Evolutionary conservation across 2,797 vertebrate genomes (phyloP), one percentile per base, ranked within the genome.

Genomic region (Anguilla megastoma): DNA sequence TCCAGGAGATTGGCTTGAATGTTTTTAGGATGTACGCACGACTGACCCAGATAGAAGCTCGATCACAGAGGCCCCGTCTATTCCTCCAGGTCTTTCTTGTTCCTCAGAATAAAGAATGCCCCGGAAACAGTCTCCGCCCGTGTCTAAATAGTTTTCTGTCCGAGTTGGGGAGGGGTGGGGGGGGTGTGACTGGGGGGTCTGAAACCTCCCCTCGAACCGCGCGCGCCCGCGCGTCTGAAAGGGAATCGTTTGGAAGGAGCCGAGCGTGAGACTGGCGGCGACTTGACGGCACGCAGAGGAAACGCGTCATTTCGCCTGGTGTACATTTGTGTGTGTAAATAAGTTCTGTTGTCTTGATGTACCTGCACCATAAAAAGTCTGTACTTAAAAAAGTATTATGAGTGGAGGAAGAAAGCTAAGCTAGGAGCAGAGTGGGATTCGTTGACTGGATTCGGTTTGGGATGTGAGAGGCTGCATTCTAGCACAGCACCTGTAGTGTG

Each of bases 261-360:
- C 79, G 87, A n/a, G 89, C 84, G 86, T 69, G 56, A n/a, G 86
- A 87, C 2, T 3, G 18, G 16, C 24, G 87, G 10, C 74, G 52
- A 33, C 71, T 48, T 33, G 12, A 41, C 16, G 0, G 27, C 4
- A n/a, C 48, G 9, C 2, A 50, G 76, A 80, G 18, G 33, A 80
- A 36, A 71, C 90, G 89, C 90, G 41, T 24, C 41, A 41, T 84
- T 27, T 14, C 36, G 54, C 30, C 56, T 76, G 87, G 85, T 94
- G 93, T 96, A 95, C 93, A 93, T 90, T 94, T 66, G 92, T 92
- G 90, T 90, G 21, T 96, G 95, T 96, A 96, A 94, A 96, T 96
- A 95, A 36, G 90, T 90, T 93, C 92, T 90, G 92, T 92, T 92
- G 93, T 94, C 93, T 93, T 93, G 92, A 91, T 94, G 93, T 92